Base-by-base conservation (phyloP, 2,113 vertebrate species). In the Phylloscopus trochilus region DNA sequence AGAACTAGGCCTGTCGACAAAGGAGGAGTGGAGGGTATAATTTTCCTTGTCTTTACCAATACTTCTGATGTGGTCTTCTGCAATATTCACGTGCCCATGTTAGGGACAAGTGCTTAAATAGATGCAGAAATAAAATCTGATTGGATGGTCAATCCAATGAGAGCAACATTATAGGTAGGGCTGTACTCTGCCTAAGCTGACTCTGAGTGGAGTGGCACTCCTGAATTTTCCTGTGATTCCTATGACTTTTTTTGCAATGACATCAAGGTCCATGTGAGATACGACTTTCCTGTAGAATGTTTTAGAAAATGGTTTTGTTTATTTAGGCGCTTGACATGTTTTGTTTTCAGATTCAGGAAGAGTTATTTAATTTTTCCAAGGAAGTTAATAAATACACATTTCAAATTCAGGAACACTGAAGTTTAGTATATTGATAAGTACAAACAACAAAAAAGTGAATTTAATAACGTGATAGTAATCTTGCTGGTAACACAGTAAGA, bases 381-480 rank as follows among this genome's bases (percentile, higher is more conserved):
- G 58, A 41, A 58, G 22, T 72, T 60, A 49, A 60, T 3, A 35
- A 37, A 33, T 74, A 67, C 9, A 39, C 44, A 83, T 79, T 91
- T 88, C 28, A 91, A 81, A 83, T 81, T 72, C 27, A 80, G 35
- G 26, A 75, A 81, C 55, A 13, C 23, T 85, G 56, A 86, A 60
- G 26, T 66, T 83, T 90, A 68, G 14, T 78, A 4, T 87, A 89
- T 77, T 63, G 69, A 41, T 86, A 59, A 80, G 39, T 56, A 67
- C 31, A 89, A 83, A 77, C 28, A 93, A 80, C 43, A 84, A 52
- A 85, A 75, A 76, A 91, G 13, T 41, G 23, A 77, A 80, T 90
- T 92, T 84, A 90, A 93, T 91, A 90, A 74, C 18, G 49, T 67
- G 49, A 63, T 88, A 72, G 28, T 83, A 64, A 88, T 90, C 70